Percentiles rank a stretch among this genome's conserved stretches.
These are phyloP conservation scores for Ciconia nigra DNA, from an alignment of 2,797 vertebrate species.

Conservation along the genomic window DNA sequence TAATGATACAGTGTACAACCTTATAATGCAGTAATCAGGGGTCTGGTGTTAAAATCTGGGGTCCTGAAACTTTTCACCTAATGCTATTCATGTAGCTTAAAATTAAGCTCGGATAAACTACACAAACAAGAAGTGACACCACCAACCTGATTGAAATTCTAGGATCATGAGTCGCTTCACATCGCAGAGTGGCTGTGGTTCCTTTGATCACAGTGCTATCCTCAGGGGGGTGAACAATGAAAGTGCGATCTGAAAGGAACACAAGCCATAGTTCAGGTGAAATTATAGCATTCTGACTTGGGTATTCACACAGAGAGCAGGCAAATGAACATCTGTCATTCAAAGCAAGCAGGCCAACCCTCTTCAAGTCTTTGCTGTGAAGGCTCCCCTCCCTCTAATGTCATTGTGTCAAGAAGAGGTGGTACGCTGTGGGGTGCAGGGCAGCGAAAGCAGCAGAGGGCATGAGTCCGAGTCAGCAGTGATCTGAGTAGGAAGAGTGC, in stretches of 20 bases:
- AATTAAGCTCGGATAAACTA: constrained; percentile 16
- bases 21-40: constrained; percentile 26
- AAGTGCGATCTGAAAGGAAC: constrained; percentile 83
- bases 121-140: background rate
- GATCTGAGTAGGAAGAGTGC: background rate
- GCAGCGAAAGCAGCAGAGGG: background rate
- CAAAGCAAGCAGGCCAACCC: background rate
- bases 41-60: background rate
- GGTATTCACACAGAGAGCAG: background rate
- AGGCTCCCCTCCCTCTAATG: background rate
- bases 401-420: background rate
- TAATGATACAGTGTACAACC: constrained; percentile 37
- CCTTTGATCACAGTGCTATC: constrained; percentile 94
- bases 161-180: constrained; percentile 86
- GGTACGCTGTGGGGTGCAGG: background rate
- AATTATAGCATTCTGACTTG: background rate
- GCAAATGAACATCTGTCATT: background rate
- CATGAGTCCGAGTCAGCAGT: fast-evolving
- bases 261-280: constrained; percentile 17
- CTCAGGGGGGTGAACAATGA: constrained; percentile 83
- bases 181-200: constrained; percentile 86
- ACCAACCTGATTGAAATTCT: constrained; percentile 84
- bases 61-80: constrained; percentile 13
- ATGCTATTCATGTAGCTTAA: background rate
- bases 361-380: background rate